Percentiles rank a stretch among this genome's conserved stretches.
Conservation (phyloP, 2,888 invertebrate species). For the Eupithecia pulchellata region DNA sequence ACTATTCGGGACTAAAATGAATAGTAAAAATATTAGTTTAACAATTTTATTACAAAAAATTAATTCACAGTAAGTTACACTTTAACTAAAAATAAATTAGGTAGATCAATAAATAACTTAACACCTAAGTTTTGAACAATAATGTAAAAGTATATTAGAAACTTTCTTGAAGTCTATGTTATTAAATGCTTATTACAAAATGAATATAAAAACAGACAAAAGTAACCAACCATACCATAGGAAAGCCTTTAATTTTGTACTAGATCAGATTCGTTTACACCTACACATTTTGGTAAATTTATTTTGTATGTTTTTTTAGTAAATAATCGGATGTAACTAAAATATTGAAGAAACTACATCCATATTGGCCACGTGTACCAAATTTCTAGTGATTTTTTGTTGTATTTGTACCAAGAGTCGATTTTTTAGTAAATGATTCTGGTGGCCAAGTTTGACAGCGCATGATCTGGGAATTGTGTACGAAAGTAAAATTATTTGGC, state of each 20-base stretch:
- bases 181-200: background rate
- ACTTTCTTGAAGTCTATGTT: background rate
- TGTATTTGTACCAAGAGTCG: no score
- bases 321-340: background rate
- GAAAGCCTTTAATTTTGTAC: background rate
- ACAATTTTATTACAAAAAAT: constrained; percentile 18
- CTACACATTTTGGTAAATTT: background rate
- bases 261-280: background rate
- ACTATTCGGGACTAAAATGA: background rate
- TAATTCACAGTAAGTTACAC: constrained; percentile 30
- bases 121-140: background rate
- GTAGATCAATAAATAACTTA: constrained; percentile 16
- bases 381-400: no score
- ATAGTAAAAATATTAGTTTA: background rate
- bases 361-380: background rate
- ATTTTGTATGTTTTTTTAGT: background rate
- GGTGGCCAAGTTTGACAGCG: background rate
- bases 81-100: constrained; percentile 14
- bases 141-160: background rate
- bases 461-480: background rate
- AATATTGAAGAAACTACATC: background rate
- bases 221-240: background rate
- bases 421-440: no score
- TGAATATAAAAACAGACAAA: background rate
- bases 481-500: background rate